Evolutionary conservation across 2,113 vertebrate species (phyloP).

Genomic region (Emydocephalus ijimae): DNA sequence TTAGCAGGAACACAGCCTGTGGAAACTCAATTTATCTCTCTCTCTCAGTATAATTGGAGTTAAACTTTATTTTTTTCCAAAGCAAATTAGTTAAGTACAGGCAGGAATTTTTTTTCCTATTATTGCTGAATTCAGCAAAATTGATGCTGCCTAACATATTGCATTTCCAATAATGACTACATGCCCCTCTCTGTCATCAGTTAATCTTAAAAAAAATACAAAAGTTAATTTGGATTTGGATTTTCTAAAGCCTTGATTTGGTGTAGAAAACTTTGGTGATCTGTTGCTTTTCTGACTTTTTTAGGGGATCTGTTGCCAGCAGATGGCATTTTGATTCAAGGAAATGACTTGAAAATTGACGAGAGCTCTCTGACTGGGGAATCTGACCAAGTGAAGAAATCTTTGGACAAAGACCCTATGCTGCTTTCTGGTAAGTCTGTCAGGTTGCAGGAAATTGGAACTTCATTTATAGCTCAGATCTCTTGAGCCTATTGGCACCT

Average conservation of each 20-base stretch:
- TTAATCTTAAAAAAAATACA: background rate
- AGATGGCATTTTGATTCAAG: slow-evolving; percentile 93
- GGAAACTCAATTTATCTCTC: background rate
- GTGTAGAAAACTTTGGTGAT: background rate
- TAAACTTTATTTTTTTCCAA: background rate
- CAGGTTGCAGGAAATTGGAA: background rate
- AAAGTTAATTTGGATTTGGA: background rate
- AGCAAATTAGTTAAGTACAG: background rate
- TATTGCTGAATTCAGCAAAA: background rate
- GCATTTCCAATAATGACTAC: background rate
- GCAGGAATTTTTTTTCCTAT: too few relatives aligned
- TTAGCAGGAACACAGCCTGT: background rate
- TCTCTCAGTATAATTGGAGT: background rate
- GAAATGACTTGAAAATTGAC: slow-evolving; percentile 96
- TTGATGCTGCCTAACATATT: background rate
- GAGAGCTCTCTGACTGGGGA: slow-evolving; percentile 96
- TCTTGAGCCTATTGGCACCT: background rate
- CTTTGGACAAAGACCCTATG: slow-evolving; percentile 91
- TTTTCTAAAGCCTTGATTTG: background rate
- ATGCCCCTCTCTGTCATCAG: background rate
- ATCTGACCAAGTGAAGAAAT: slow-evolving; percentile 93
- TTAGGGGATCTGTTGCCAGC: slow-evolving; percentile 92
- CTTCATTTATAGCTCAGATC: background rate
- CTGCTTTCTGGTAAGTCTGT: slow-evolving; percentile 84
- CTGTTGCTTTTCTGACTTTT: background rate